Evolutionary conservation across 2,113 vertebrate species (phyloP).

Genomic region (Anguilla japonica): DNA sequence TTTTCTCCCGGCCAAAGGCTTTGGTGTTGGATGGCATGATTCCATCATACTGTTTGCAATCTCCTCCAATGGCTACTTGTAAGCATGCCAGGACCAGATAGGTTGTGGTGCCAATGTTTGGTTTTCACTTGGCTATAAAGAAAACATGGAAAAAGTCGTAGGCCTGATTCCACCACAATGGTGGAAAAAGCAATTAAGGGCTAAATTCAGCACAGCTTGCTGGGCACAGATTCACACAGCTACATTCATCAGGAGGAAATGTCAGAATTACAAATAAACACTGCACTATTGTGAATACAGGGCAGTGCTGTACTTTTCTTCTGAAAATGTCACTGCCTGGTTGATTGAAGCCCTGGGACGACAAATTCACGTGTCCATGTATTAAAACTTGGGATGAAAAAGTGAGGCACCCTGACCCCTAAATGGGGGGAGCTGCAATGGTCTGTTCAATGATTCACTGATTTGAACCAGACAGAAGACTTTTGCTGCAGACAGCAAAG

Average conservation of each 20-base stretch:
- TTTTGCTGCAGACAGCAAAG: neutral
- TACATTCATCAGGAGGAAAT: neutral
- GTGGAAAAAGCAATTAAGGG: too few relatives aligned
- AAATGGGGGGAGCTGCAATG: neutral
- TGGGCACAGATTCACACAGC: neutral
- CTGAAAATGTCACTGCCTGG: neutral
- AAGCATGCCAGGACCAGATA: too few relatives aligned
- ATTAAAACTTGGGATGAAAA: neutral
- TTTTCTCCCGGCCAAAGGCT: too few relatives aligned
- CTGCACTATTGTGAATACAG: neutral
- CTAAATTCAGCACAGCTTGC: neutral
- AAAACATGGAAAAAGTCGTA: too few relatives aligned
- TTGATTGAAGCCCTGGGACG: too few relatives aligned
- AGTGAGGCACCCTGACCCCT: neutral
- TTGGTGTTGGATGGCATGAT: too few relatives aligned
- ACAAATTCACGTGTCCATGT: neutral
- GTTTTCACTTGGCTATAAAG: too few relatives aligned
- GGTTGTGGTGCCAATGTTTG: too few relatives aligned
- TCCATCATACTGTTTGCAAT: too few relatives aligned
- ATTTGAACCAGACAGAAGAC: neutral
- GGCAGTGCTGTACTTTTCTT: neutral
- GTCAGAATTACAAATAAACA: too few relatives aligned
- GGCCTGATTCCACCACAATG: too few relatives aligned
- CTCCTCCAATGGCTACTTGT: too few relatives aligned
- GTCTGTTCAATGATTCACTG: neutral